Evolutionary conservation across 2,888 invertebrate species (phyloP), one percentile per base, ranked within the genome.

Genomic region (Ernsta delagoae): DNA sequence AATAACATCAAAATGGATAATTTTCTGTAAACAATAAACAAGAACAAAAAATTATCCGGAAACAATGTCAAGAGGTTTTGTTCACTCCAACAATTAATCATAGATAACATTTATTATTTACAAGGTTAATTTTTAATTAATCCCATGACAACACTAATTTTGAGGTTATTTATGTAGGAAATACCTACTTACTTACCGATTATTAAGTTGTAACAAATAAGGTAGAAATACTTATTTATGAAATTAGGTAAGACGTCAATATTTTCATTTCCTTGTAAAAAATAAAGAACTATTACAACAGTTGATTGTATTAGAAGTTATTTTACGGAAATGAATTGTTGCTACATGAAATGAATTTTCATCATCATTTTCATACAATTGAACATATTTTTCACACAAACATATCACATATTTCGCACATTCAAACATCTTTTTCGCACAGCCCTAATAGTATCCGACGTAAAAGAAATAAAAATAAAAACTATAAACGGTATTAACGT

Each of bases 381-480:
- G 31, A 31, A 31, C 2, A 31, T 31, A 16, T 16, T 16, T 4
- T 31, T 31, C 31, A 39, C 39, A 39, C 39, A 39, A 7, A 39
- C 36, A 36, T 2, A 36, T 36, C 16, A 16, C 16, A 16, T 16
- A 16, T 16, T 16, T 31, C 4, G 31, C 31, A 31, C 16, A 16
- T 16, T 16, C 16, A 16, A 16, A 16, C n/a, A n/a, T 41, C 11
- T n/a, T 45, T n/a, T n/a, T 24, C 8, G 34, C 54, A 4, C 60
- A 66, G 59, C 66, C 66, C 66, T 60, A 41, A 6, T n/a, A 12
- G 34, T 24, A 16, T 34, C 11, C 31, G 9, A 62, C 65, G 16
- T 56, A 68, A 73, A 70, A 70, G 65, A 63, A 56, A 71, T 65
- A 72, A 60, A 71, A 65, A 60, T 70, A 43, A 63, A 65, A 69